Conservation (phyloP, 2,797 vertebrate genomes). For the Falco berigora region DNA sequence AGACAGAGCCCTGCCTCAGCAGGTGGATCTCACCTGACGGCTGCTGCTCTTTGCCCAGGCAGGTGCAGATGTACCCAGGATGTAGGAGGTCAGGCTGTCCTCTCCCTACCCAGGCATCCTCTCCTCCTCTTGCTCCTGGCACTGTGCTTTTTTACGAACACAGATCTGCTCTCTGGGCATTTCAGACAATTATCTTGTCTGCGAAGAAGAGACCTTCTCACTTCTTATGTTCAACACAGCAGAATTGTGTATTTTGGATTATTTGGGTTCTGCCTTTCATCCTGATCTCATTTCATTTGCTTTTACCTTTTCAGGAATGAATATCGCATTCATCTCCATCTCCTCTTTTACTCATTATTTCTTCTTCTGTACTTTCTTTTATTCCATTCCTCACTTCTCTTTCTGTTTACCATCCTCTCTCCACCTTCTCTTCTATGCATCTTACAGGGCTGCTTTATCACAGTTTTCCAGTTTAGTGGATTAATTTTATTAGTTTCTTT, state of each 20-base stretch:
- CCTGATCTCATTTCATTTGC: background rate
- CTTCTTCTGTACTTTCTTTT: background rate
- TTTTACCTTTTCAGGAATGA: conserved; percentile 16
- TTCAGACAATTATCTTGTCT: background rate
- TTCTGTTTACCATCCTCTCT: conserved; percentile 4
- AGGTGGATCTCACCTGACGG: background rate
- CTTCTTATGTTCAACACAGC: background rate
- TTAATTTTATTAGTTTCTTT: conserved; percentile 63
- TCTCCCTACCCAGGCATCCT: background rate
- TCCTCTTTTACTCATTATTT: background rate
- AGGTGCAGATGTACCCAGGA: background rate
- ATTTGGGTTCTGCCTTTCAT: background rate
- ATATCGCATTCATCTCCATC: conserved; percentile 10
- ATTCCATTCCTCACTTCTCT: background rate
- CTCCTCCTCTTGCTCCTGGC: background rate
- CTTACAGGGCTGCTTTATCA: conserved; percentile 11
- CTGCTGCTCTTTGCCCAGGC: fast-evolving
- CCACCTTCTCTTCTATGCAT: background rate
- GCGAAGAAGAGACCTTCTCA: background rate
- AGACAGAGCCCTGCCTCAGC: background rate
- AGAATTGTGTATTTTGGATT: background rate
- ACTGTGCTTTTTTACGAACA: background rate
- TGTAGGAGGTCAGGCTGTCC: background rate
- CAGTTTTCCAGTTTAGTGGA: background rate
- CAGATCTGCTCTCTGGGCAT: background rate